These are phyloP conservation scores for Cryptoblepharus egeriae DNA, from an alignment of 2,797 vertebrate genomes.

Conservation along the genomic window DNA sequence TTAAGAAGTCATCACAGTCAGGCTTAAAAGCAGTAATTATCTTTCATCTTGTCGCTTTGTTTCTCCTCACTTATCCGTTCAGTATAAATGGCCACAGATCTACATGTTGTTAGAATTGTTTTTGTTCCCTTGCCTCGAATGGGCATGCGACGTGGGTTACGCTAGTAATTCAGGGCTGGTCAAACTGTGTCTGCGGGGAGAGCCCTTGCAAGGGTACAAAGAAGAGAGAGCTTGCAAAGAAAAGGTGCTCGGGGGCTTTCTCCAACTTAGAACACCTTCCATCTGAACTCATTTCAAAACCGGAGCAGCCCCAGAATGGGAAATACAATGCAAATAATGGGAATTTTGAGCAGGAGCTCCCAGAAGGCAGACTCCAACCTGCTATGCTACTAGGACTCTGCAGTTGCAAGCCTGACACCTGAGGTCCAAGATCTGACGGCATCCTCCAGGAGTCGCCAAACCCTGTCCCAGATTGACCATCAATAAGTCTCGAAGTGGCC, in stretches of 20 bases:
- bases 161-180: not conserved
- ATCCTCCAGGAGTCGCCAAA: too few relatives aligned
- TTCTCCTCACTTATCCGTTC: conserved; percentile 9
- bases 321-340: too few relatives aligned
- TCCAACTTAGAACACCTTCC: not conserved
- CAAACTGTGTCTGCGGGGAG: not conserved
- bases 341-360: too few relatives aligned
- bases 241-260: too few relatives aligned
- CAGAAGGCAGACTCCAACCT: too few relatives aligned
- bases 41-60: conserved; percentile 33
- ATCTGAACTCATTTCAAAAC: too few relatives aligned
- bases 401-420: too few relatives aligned
- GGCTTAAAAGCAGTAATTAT: conserved; percentile 42
- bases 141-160: not conserved
- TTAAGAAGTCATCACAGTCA: conserved; percentile 27
- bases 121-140: not conserved
- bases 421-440: too few relatives aligned
- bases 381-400: too few relatives aligned
- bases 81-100: conserved; percentile 3
- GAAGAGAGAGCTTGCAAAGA: rapidly evolving
- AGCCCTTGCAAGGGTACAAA: not conserved
- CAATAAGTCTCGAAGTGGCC: too few relatives aligned
- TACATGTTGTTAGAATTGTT: not conserved
- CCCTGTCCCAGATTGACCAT: too few relatives aligned
- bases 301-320: too few relatives aligned